Percentiles rank a stretch among this genome's conserved stretches.
Evolutionary conservation across 2,888 invertebrate species (phyloP).

Genomic region (Rotaria macrura): DNA sequence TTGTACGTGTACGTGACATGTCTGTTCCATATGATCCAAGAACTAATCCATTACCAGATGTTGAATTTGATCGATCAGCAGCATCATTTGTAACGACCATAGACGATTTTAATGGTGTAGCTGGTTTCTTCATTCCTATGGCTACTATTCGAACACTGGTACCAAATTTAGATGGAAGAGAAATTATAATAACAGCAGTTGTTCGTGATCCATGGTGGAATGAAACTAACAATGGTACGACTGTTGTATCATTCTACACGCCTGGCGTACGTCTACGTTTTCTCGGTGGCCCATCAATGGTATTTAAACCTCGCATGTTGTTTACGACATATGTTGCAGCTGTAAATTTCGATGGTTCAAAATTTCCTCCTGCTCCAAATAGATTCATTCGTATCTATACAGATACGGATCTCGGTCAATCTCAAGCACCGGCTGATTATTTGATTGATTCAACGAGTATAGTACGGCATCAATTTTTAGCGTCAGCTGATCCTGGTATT

Average conservation of each 20-base stretch:
- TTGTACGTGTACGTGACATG: conserved; percentile 13
- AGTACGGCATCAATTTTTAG: background rate
- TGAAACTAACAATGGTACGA: conserved; percentile 13
- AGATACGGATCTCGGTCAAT: background rate
- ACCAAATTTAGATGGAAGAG: background rate
- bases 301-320: conserved; percentile 88
- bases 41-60: background rate
- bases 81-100: background rate
- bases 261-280: conserved; percentile 62
- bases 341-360: conserved; percentile 4
- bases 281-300: conserved; percentile 76
- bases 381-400: conserved; percentile 13
- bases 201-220: conserved; percentile 21
- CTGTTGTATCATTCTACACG: conserved; percentile 51
- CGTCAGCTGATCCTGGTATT: background rate
- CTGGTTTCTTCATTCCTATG: background rate
- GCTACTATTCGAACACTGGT: background rate
- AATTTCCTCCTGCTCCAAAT: background rate
- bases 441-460: background rate
- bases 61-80: conserved; percentile 4
- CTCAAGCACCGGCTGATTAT: background rate
- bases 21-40: background rate
- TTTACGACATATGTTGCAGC: conserved; percentile 63
- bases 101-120: conserved; percentile 17
- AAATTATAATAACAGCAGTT: background rate